These are phyloP conservation scores for Hedya salicella DNA, from an alignment of 2,888 invertebrate species.

Conservation along the genomic window DNA sequence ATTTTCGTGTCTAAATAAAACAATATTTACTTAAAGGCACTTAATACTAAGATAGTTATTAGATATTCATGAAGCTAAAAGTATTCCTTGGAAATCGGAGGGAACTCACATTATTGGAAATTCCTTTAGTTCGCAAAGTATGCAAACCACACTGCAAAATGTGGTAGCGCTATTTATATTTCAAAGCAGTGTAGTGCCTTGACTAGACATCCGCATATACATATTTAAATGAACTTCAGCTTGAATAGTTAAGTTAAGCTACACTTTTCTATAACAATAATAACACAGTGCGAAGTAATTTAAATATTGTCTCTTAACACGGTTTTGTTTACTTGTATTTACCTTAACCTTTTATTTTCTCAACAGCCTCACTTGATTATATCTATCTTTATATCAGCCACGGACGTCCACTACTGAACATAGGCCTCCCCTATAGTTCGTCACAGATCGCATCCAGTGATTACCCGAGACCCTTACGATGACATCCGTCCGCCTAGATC, in stretches of 20 bases:
- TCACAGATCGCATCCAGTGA: too few species aligned
- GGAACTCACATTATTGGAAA: constrained; percentile 39
- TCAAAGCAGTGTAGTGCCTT: neutral
- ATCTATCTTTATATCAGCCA: too few species aligned
- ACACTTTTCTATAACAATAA: too few species aligned
- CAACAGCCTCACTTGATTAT: too few species aligned
- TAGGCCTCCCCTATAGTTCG: too few species aligned
- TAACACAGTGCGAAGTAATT: too few species aligned
- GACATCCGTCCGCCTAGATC: too few species aligned
- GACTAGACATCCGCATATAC: neutral
- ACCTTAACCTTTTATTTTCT: too few species aligned
- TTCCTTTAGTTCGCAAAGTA: constrained; percentile 33
- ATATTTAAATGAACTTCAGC: neutral
- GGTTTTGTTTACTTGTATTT: too few species aligned
- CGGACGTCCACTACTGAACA: too few species aligned
- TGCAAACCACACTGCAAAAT: constrained; percentile 32
- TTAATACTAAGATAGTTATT: constrained; percentile 25
- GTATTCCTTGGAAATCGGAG: constrained; percentile 20
- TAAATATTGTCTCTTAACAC: too few species aligned
- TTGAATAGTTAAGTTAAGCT: neutral
- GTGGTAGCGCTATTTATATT: constrained; percentile 4
- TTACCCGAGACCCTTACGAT: too few species aligned
- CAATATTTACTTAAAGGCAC: neutral
- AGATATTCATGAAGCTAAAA: constrained; percentile 33
- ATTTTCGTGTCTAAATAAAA: neutral